Conservation (phyloP, 2,888 invertebrate genomes). For the Cataglyphis altisquamis region DNA sequence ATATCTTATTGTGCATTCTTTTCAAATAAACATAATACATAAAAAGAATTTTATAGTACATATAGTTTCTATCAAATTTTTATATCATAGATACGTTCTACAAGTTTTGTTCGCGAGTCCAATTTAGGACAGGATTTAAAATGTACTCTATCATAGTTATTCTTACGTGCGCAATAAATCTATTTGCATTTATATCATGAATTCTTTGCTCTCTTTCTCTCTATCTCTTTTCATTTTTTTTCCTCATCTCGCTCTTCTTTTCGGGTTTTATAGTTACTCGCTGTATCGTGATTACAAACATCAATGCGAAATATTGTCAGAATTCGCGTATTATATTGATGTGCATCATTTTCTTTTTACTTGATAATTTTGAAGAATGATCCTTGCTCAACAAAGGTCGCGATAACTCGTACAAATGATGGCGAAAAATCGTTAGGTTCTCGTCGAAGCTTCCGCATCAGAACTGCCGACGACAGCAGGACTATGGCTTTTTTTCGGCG, state of each 20-base stretch:
- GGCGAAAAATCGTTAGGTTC: slow-evolving; percentile 44
- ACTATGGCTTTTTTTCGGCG: slow-evolving; percentile 36
- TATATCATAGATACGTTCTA: slow-evolving; percentile 1
- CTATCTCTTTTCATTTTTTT: slow-evolving; percentile 6
- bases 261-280: slow-evolving; percentile 14
- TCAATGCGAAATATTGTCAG: slow-evolving; percentile 48
- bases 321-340: background rate
- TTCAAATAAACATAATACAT: background rate
- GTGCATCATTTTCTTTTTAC: slow-evolving; percentile 26
- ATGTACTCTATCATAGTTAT: slow-evolving; percentile 40
- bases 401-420: slow-evolving; percentile 53
- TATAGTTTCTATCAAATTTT: slow-evolving; percentile 11
- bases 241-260: slow-evolving; percentile 16
- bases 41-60: slow-evolving; percentile 21
- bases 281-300: slow-evolving; percentile 14
- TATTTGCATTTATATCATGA: slow-evolving; percentile 49
- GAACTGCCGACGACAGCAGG: slow-evolving; percentile 21
- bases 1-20: background rate
- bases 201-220: slow-evolving; percentile 17
- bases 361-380: slow-evolving; percentile 46
- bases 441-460: slow-evolving; percentile 25
- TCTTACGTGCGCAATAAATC: slow-evolving; percentile 44
- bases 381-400: slow-evolving; percentile 38
- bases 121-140: slow-evolving; percentile 49
- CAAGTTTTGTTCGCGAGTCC: slow-evolving; percentile 9